Evolutionary conservation across 1,140 invertebrate species (phyloP), one percentile per base, ranked within the genome.

Genomic region (Drosophila bocki): DNA sequence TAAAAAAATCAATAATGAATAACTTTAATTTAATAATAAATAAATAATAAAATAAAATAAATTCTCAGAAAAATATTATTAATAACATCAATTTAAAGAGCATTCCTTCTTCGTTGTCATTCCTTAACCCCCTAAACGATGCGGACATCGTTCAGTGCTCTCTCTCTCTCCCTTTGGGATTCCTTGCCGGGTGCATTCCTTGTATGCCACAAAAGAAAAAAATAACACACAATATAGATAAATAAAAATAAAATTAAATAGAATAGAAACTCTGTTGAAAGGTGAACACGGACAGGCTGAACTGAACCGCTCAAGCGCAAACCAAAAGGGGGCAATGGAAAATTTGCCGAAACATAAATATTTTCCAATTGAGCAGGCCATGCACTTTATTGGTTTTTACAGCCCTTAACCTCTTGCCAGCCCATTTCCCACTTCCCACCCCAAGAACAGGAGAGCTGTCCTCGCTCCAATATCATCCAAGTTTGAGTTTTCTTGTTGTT

Each of bases 321-420:
- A 60, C 35, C 29, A 0, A 8, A 57, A 57, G 47, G 62, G 35
- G 35, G 19, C 26, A n/a, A 47, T 42, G 50, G 44, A 61, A 62
- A 60, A 63, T 61, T 35, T 41, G 50, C 39, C 44, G 32, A 44
- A 58, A 63, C 68, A 77, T 68, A 70, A 77, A 77, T 78, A 62
- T 45, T 84, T 82, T 87, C 72, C 77, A 62, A 84, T 72, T 77
- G 71, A 64, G 74, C 67, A 62, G 58, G 35, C 79, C 68, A 72
- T 82, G 82, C 84, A 88, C 74, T 88, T 87, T 88, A 87, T 87
- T 82, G 83, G 76, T 77, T 79, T 78, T 83, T 75, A 22, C 48
- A 74, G 39, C 48, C 58, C 50, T 72, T 71, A 72, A 71, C 64
- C 68, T 41, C 12, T 6, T 19, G 26, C 17, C 59, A 48, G 33